These are phyloP conservation scores for Drosophila kikkawai DNA, from an alignment of 1,140 invertebrate genomes.

Conservation along the genomic window DNA sequence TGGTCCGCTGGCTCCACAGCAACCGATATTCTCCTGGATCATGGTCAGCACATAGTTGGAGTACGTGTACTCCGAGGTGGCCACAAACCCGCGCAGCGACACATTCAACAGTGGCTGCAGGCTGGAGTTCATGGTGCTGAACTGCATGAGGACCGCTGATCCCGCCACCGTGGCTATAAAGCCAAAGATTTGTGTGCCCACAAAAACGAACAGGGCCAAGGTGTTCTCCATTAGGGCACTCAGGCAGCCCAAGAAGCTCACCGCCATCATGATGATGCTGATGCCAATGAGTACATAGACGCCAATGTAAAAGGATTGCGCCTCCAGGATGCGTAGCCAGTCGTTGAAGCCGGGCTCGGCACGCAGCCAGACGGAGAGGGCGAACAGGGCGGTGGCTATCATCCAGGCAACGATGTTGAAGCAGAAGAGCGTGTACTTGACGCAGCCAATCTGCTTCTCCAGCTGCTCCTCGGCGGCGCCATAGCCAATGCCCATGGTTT, in stretches of 20 bases:
- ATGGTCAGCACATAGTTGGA: slow-evolving; percentile 89
- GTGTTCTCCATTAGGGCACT: slow-evolving; percentile 90
- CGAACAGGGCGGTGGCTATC: slow-evolving; percentile 91
- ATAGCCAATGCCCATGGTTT: slow-evolving; percentile 75
- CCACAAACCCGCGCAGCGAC: slow-evolving; percentile 90
- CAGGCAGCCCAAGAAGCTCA: slow-evolving; percentile 91
- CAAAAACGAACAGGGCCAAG: slow-evolving; percentile 87
- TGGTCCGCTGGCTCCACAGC: slow-evolving; percentile 93
- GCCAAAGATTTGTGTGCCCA: slow-evolving; percentile 88
- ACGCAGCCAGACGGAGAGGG: slow-evolving; percentile 91
- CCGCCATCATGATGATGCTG: slow-evolving; percentile 89
- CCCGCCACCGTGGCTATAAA: slow-evolving; percentile 91
- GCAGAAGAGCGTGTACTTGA: slow-evolving; percentile 90
- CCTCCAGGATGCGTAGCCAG: slow-evolving; percentile 91
- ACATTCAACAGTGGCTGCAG: slow-evolving; percentile 90
- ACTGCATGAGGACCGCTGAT: slow-evolving; percentile 91
- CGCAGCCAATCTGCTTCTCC: slow-evolving; percentile 89
- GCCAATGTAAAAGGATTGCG: slow-evolving; percentile 92
- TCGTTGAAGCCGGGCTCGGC: slow-evolving; percentile 92
- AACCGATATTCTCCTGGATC: slow-evolving; percentile 95
- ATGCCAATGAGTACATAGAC: slow-evolving; percentile 91
- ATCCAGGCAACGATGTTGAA: slow-evolving; percentile 90
- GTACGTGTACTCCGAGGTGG: slow-evolving; percentile 87
- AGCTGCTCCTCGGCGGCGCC: slow-evolving; percentile 83
- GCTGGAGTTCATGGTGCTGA: slow-evolving; percentile 91